A percentile compares a stretch with the other conserved stretches of the same genome.
These are phyloP conservation scores for Geococcyx californianus DNA, from an alignment of 2,113 vertebrate species.

Conservation along the genomic window DNA sequence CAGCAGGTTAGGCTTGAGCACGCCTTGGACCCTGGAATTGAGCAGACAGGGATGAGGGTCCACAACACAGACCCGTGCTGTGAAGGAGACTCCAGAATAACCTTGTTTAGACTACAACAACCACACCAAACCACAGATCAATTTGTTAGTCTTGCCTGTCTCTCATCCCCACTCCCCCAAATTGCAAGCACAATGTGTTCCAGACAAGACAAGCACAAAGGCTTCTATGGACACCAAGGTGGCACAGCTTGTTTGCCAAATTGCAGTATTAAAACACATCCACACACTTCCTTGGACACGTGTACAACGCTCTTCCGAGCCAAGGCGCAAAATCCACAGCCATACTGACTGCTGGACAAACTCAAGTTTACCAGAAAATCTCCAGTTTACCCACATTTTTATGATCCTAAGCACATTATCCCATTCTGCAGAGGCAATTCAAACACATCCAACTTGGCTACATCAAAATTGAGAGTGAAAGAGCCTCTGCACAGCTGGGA, in stretches of 20 bases:
- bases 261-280: neutral
- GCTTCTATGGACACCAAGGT: neutral
- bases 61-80: neutral
- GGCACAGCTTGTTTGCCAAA: neutral
- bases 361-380: neutral
- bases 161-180: neutral
- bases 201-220: neutral
- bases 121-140: neutral
- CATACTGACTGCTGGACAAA: neutral
- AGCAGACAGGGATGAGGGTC: neutral
- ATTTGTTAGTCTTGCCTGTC: neutral
- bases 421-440: neutral
- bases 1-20: neutral
- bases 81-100: neutral
- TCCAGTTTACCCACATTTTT: neutral
- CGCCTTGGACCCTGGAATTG: neutral
- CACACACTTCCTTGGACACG: neutral
- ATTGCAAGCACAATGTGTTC: rapidly evolving
- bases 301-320: neutral
- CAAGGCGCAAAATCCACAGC: neutral
- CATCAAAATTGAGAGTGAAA: neutral
- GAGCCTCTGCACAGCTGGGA: neutral
- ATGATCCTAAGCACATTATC: neutral
- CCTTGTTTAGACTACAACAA: neutral
- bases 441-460: neutral